Evolutionary conservation across 2,888 invertebrate species (phyloP).

Genomic region (Lepidochrysops patricia): DNA sequence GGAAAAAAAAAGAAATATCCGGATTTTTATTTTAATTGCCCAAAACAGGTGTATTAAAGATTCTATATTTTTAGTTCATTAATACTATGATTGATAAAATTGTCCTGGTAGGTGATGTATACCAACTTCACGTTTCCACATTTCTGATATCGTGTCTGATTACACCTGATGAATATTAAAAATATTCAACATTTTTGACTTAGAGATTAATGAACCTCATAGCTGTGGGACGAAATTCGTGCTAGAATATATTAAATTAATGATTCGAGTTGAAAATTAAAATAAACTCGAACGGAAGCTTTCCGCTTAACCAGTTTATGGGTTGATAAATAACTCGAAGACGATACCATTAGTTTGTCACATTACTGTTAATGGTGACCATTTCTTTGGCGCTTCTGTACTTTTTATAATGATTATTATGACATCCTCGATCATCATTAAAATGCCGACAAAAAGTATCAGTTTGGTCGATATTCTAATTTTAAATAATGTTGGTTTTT

Average conservation of each 20-base stretch:
- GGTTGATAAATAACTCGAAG: neutral
- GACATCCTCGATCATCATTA: neutral
- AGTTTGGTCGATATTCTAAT: conserved; percentile 44
- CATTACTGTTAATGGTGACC: neutral
- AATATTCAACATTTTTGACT: neutral
- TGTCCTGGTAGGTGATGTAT: neutral
- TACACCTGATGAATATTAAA: neutral
- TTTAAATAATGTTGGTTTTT: too few species aligned
- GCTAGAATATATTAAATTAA: neutral
- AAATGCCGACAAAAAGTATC: neutral
- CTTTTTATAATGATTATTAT: neutral
- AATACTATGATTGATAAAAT: neutral
- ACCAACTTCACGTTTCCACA: neutral
- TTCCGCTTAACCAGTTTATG: conserved; percentile 8
- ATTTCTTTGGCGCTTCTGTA: neutral
- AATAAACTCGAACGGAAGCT: conserved; percentile 5
- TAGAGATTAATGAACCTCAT: conserved; percentile 7
- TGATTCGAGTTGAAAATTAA: neutral
- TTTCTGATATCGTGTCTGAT: neutral
- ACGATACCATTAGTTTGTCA: neutral
- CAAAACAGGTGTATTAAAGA: too few species aligned
- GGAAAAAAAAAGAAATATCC: too few species aligned
- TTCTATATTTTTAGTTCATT: too few species aligned
- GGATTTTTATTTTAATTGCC: too few species aligned
- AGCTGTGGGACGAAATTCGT: neutral